Evolutionary conservation across 2,113 vertebrate genomes (phyloP).

Genomic region (Coreoperca whiteheadi): DNA sequence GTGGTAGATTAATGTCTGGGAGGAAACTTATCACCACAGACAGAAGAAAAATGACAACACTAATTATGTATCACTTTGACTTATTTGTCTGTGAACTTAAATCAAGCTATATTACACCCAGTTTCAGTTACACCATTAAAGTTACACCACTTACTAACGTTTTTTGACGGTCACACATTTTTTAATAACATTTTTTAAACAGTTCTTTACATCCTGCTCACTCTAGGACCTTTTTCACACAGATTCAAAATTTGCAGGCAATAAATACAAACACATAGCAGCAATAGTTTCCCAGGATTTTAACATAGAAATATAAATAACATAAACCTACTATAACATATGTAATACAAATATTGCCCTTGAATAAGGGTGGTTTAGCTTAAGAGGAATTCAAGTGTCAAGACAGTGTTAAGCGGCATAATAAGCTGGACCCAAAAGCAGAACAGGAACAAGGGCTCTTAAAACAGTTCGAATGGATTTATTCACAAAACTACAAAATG

Average conservation of each 20-base stretch:
- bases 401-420: no score
- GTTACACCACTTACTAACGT: no score
- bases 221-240: neutral
- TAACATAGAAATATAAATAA: neutral
- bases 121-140: neutral
- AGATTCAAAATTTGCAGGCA: neutral
- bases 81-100: neutral
- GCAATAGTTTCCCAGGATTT: neutral
- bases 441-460: no score
- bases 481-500: no score
- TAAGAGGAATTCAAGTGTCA: neutral
- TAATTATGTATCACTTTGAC: rapidly evolving
- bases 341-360: neutral
- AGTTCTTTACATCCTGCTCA: neutral
- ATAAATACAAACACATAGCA: neutral
- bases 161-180: neutral
- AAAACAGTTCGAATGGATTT: no score
- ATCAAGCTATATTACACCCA: neutral
- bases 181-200: neutral
- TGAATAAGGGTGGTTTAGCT: neutral
- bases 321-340: neutral
- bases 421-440: no score
- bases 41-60: rapidly evolving
- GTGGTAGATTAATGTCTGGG: neutral
- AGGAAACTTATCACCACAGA: neutral